Evolutionary conservation across 2,888 invertebrate genomes (phyloP).

Genomic region (Leucophenga maculata): DNA sequence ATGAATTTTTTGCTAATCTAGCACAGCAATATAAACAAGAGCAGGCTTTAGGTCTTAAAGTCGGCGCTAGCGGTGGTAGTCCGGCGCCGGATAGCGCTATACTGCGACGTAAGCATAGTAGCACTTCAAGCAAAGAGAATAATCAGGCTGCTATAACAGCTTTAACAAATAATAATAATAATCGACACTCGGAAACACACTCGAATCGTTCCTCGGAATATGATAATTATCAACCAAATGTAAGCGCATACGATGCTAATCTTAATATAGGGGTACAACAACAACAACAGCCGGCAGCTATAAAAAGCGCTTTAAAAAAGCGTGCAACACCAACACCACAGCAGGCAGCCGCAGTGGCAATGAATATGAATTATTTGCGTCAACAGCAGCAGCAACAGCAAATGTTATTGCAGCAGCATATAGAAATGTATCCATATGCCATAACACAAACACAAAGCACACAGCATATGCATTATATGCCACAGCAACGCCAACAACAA

Average conservation of each 20-base stretch:
- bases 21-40: slow-evolving; percentile 65
- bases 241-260: slow-evolving; percentile 49
- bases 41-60: slow-evolving; percentile 42
- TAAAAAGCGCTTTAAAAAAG: slow-evolving; percentile 63
- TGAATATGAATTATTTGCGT: slow-evolving; percentile 20
- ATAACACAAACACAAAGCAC: neutral
- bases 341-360: slow-evolving; percentile 35
- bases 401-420: slow-evolving; percentile 33
- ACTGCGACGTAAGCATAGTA: slow-evolving; percentile 62
- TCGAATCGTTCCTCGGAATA: slow-evolving; percentile 68
- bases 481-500: slow-evolving; percentile 35
- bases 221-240: slow-evolving; percentile 61
- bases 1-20: slow-evolving; percentile 63
- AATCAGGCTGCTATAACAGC: slow-evolving; percentile 34
- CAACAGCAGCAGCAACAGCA: slow-evolving; percentile 45
- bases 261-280: slow-evolving; percentile 57
- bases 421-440: slow-evolving; percentile 21
- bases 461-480: neutral
- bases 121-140: slow-evolving; percentile 54
- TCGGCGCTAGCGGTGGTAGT: slow-evolving; percentile 20
- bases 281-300: slow-evolving; percentile 58
- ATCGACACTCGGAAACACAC: slow-evolving; percentile 62
- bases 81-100: slow-evolving; percentile 41
- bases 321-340: slow-evolving; percentile 55
- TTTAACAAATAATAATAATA: slow-evolving; percentile 44